Conservation (phyloP, 2,888 invertebrate species). For the Xanthia icteritia region DNA sequence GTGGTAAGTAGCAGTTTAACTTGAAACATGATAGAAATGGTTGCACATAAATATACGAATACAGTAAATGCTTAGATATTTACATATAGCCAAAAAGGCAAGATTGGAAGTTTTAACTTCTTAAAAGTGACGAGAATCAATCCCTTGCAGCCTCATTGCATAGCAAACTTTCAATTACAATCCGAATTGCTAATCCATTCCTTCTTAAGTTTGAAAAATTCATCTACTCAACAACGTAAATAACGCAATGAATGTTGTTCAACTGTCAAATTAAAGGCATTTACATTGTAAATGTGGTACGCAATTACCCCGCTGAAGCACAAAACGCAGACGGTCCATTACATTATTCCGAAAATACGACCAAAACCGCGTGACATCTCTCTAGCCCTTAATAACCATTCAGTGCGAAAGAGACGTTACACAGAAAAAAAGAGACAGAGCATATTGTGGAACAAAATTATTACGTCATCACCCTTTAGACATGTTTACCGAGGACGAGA, state of each 20-base stretch:
- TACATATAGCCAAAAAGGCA: background rate
- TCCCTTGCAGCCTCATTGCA: no score
- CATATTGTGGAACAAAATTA: constrained; percentile 69
- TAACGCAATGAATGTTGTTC: background rate
- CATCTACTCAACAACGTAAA: no score
- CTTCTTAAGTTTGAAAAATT: background rate
- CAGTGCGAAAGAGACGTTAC: constrained; percentile 40
- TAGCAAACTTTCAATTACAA: background rate
- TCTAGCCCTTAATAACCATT: constrained; percentile 22
- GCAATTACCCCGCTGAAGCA: background rate
- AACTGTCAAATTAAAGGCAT: background rate
- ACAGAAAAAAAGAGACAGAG: constrained; percentile 42
- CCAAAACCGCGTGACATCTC: background rate
- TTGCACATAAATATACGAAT: no score
- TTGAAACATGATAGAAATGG: no score
- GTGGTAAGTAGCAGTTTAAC: no score
- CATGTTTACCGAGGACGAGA: constrained; percentile 62
- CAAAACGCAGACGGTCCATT: background rate
- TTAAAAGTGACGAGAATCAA: background rate
- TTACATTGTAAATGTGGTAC: background rate
- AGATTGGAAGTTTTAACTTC: background rate
- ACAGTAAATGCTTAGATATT: no score
- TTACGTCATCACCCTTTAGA: constrained; percentile 71
- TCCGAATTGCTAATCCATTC: background rate
- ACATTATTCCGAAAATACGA: constrained; percentile 9